Evolutionary conservation across 2,888 invertebrate genomes (phyloP).

Genomic region (Coleophora deauratella): DNA sequence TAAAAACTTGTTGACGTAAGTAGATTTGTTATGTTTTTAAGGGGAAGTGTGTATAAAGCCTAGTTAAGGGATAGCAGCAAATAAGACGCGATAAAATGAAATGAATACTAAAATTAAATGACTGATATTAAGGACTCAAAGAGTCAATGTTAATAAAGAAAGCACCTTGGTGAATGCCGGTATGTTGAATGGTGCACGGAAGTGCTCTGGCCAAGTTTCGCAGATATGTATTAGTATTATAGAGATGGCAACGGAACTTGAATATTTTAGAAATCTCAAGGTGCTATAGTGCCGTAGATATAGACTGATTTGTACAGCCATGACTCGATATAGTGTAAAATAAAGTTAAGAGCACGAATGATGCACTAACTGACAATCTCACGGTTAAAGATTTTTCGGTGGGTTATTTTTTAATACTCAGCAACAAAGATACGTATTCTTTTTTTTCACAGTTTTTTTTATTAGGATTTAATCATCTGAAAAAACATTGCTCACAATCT

Average conservation of each 20-base stretch:
- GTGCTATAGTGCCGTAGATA: constrained; percentile 53
- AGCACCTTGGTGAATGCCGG: constrained; percentile 6
- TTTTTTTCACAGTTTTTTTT: too few species aligned
- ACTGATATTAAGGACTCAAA: constrained; percentile 9
- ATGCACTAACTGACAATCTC: constrained; percentile 37
- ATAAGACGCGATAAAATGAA: too few species aligned
- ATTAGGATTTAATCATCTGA: too few species aligned
- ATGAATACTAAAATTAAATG: neutral
- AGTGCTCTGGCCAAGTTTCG: constrained; percentile 1
- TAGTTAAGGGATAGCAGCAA: too few species aligned
- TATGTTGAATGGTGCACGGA: neutral
- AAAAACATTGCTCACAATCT: neutral
- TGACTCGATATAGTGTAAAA: constrained; percentile 48
- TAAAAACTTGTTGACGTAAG: neutral
- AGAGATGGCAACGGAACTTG: constrained; percentile 10
- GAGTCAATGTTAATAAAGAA: constrained; percentile 8
- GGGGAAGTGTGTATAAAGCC: neutral
- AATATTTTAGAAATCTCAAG: constrained; percentile 36
- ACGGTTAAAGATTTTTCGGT: constrained; percentile 26
- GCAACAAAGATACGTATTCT: neutral
- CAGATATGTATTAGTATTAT: neutral
- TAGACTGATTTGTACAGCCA: constrained; percentile 69
- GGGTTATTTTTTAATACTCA: constrained; percentile 15
- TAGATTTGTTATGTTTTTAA: constrained; percentile 3
- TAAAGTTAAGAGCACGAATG: constrained; percentile 26